A percentile compares a stretch with the other conserved stretches of the same genome.
phyloP scores from a whole-genome alignment of 2,113 vertebrate species.

The Misgurnus mizolepis region DNA sequence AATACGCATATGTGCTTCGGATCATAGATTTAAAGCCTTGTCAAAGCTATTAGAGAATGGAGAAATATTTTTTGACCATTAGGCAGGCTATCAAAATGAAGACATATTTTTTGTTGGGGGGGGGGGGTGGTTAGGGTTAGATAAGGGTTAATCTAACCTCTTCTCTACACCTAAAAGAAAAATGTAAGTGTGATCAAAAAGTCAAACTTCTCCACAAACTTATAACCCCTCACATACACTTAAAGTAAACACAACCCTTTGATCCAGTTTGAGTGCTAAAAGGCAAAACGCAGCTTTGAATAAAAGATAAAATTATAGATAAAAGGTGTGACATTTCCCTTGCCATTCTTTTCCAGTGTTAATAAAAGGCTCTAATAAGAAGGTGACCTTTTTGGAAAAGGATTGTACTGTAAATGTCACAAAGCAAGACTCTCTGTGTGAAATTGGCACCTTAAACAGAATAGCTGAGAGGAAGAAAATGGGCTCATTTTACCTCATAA shows the following conservation, averaged over 20 bases:
- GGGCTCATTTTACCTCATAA: conserved; percentile 13
- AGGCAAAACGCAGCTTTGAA: conserved; percentile 53
- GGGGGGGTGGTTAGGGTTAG: no score
- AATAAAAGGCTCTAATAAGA: conserved; percentile 74
- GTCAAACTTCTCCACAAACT: neutral
- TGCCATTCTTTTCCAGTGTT: conserved; percentile 69
- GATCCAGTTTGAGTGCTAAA: conserved; percentile 49
- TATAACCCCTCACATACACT: neutral
- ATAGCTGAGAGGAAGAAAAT: neutral
- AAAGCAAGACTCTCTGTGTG: conserved; percentile 45
- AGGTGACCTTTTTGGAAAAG: conserved; percentile 77
- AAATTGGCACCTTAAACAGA: conserved; percentile 50
- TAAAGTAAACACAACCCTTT: conserved; percentile 5
- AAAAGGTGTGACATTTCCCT: conserved; percentile 76
- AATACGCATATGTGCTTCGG: no score
- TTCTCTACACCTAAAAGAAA: no score
- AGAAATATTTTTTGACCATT: neutral
- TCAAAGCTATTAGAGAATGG: no score
- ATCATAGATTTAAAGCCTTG: no score
- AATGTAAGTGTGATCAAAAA: no score
- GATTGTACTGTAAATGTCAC: conserved; percentile 72
- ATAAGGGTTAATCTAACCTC: no score
- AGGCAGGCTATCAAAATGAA: no score
- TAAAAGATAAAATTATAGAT: conserved; percentile 71
- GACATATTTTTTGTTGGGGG: no score